Conservation (phyloP, 2,797 vertebrate species). For the Falco cherrug region DNA sequence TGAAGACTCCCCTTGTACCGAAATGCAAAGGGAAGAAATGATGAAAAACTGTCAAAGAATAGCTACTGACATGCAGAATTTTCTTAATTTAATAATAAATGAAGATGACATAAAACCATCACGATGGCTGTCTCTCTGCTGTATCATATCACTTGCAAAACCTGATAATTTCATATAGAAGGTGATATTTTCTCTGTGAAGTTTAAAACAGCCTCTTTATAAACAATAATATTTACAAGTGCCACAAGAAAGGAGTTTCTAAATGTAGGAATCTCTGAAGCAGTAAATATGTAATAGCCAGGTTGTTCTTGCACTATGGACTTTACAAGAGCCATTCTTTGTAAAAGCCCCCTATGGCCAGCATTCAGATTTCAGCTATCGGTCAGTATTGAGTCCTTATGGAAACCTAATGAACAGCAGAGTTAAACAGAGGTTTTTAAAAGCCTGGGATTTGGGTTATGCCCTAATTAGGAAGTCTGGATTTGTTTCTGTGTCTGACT, state of each 20-base stretch:
- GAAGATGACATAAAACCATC: neutral
- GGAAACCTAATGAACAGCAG: slow-evolving; percentile 11
- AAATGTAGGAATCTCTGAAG: neutral
- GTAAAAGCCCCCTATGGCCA: neutral
- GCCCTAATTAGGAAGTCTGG: slow-evolving; percentile 51
- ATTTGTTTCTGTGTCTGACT: slow-evolving; percentile 43
- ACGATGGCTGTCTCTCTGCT: neutral
- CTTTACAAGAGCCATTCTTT: slow-evolving; percentile 15
- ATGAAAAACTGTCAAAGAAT: neutral
- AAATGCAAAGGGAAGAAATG: neutral
- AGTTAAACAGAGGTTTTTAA: slow-evolving; percentile 30
- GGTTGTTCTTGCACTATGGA: neutral
- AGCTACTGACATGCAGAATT: neutral
- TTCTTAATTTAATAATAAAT: neutral
- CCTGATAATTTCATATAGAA: neutral
- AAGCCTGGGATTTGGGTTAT: slow-evolving; percentile 26
- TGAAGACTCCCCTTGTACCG: neutral
- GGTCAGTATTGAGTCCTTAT: slow-evolving; percentile 9
- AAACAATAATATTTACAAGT: neutral
- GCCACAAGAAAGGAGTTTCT: neutral
- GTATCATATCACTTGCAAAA: neutral
- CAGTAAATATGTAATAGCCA: neutral
- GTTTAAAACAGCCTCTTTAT: neutral
- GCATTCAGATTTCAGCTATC: neutral
- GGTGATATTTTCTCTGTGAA: neutral